Percentiles rank a stretch among this genome's conserved stretches.
Conservation (phyloP, 2,797 vertebrate genomes). For the Eleutherodactylus coqui region DNA sequence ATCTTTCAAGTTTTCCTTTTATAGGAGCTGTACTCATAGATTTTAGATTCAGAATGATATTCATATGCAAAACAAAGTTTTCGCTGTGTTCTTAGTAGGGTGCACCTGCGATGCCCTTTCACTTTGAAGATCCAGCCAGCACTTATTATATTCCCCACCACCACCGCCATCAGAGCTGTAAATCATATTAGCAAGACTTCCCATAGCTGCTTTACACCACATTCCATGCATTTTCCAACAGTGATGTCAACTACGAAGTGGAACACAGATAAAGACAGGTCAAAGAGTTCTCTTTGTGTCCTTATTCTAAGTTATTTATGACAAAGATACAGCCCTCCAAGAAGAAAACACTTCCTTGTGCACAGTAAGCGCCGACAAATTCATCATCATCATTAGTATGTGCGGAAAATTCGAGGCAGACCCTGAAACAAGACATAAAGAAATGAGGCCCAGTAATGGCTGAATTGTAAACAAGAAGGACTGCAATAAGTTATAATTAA, state of each 20-base stretch:
- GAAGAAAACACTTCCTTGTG: slow-evolving; percentile 32
- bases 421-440: not conserved
- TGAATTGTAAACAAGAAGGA: slow-evolving; percentile 31
- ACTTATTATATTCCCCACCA: slow-evolving; percentile 69
- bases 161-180: slow-evolving; percentile 68
- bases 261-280: slow-evolving; percentile 65
- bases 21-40: slow-evolving; percentile 59
- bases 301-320: slow-evolving; percentile 48
- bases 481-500: not conserved
- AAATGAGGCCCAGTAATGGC: not conserved
- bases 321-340: slow-evolving; percentile 40
- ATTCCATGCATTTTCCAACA: slow-evolving; percentile 63
- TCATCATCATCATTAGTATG: slow-evolving; percentile 44
- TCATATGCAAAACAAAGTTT: slow-evolving; percentile 65
- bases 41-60: slow-evolving; percentile 62
- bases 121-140: slow-evolving; percentile 65
- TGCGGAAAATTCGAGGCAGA: slow-evolving; percentile 50
- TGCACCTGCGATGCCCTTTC: slow-evolving; percentile 68
- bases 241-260: slow-evolving; percentile 56
- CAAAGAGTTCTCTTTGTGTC: slow-evolving; percentile 58
- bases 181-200: slow-evolving; percentile 68
- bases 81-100: slow-evolving; percentile 60
- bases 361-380: slow-evolving; percentile 53
- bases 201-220: slow-evolving; percentile 70
- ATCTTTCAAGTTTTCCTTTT: slow-evolving; percentile 55